Evolutionary conservation across 2,797 vertebrate genomes (phyloP), one percentile per base, ranked within the genome.

Genomic region (Phalanger gymnotis): DNA sequence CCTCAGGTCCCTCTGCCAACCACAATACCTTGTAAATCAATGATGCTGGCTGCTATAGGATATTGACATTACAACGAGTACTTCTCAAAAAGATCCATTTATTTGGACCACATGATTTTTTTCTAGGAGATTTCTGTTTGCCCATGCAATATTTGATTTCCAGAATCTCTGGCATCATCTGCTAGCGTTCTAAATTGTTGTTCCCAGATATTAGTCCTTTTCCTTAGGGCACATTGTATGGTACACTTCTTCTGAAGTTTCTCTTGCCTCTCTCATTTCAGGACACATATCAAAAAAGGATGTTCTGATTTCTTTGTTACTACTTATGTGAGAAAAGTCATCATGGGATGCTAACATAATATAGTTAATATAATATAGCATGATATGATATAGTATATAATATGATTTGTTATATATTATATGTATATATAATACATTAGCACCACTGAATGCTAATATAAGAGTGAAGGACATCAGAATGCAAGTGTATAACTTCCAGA

Each of bases 1-100:
- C 92, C 73, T 95, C 52, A 10, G 58, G 40, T 53, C 14, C 3
- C 54, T 89, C 1, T 95, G 93, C 73, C 55, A 95, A 66, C 25
- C 61, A 10, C 90, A 95, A 92, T 94, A 87, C 31, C 25, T 90
- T 97, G 25, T 96, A 94, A 94, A 92, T 96, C 92, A 96, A 93
- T 95, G 54, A 57, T 34, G 22, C 52, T 94, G 54, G 57, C 89
- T 95, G 92, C 54, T 96, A 51, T 61, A 92, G 90, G 91, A 92
- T 96, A 92, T 53, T 91, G 93, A 92, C 90, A 54, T 51, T 73
- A 28, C 87, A 56, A 92, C 95, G 57, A 0, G 16, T 47, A 47
- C 28, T 57, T 52, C 28, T 95, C 51, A 92, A 81, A 73, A 87
- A 91, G 4, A 0, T 89, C 53, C 95, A 9, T 91, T 97, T 94